Evolutionary conservation across 1,140 invertebrate species (phyloP), one percentile per base, ranked within the genome.

Genomic region (Euborellia annulipes): DNA sequence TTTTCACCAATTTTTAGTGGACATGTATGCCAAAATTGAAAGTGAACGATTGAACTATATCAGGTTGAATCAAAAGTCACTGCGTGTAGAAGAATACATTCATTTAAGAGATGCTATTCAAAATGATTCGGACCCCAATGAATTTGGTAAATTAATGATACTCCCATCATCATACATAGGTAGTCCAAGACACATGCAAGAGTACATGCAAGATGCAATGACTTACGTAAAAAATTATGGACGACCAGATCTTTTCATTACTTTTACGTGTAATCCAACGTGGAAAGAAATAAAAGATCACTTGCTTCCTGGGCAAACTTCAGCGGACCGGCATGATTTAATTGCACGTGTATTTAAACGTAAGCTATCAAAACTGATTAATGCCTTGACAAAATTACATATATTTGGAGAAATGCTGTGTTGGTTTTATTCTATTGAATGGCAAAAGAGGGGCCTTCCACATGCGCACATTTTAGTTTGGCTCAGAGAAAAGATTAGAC

Each of bases 371-470:
- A 22, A 48, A 36, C 41, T 70, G n/a, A 56, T 69, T 11, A 48
- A 59, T 20, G 19, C 55, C 11, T 42, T 65, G 2, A 55, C 43
- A 36, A 60, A 61, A 52, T 37, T 48, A 30, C 21, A 56, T 39
- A 45, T 65, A 16, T 60, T 61, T 45, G 64, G 67, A 16, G 14
- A 58, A 69, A 58, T 67, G 66, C 53, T 16, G 14, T 42, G 41
- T 42, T 42, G 41, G 0, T 2, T 48, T 27, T 41, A 13, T 41
- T 57, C 59, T 8, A 46, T 72, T 36, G 69, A 75, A 54, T 73
- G 62, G 58, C 67, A 69, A 52, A 70, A 69, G 51, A 50, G 67
- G 42, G 66, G 66, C 17, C 47, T 69, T 13, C 64, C 55, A 30
- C 56, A 58, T 52, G 50, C 42, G 17, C 62, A 71, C 53, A 59